phyloP scores from a whole-genome alignment of 1,140 invertebrate genomes.

The Harpegnathos saltator region DNA sequence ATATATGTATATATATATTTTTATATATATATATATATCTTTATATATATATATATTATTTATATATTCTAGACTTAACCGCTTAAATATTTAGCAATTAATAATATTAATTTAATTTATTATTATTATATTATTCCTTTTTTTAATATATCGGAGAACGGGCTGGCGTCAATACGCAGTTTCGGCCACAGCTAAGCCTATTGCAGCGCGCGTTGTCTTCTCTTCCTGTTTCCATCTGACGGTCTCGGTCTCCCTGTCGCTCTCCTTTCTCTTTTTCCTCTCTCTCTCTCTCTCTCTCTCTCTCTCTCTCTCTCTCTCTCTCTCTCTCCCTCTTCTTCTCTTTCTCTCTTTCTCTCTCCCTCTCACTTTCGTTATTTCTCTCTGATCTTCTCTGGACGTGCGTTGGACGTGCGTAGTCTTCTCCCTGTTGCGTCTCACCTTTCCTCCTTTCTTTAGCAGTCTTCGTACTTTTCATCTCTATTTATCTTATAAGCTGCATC shows the following conservation, averaged over 20 bases:
- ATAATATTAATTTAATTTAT: constrained; percentile 82
- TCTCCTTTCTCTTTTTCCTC: constrained; percentile 15
- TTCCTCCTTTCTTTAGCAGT: constrained; percentile 36
- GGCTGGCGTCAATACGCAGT: constrained; percentile 83
- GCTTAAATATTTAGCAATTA: constrained; percentile 84
- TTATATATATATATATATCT: constrained; percentile 74
- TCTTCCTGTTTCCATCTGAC: constrained; percentile 31
- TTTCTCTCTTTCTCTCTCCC: constrained; percentile 18
- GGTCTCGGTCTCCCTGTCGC: constrained; percentile 19
- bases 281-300: constrained; percentile 23
- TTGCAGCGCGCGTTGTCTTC: constrained; percentile 53
- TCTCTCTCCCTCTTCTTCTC: constrained; percentile 12
- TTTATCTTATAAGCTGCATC: constrained; percentile 42
- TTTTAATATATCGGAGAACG: constrained; percentile 84
- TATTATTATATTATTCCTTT: constrained; percentile 83
- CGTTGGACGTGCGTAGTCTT: constrained; percentile 61
- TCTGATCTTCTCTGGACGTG: constrained; percentile 39
- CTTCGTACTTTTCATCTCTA: constrained; percentile 45
- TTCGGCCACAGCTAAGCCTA: constrained; percentile 71
- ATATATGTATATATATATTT: constrained; percentile 71
- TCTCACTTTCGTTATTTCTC: not conserved
- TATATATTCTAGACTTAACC: constrained; percentile 80
- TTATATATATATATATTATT: constrained; percentile 80
- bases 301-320: constrained; percentile 10
- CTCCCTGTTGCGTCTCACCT: constrained; percentile 31